A percentile compares a stretch with the other conserved stretches of the same genome.
phyloP scores from a whole-genome alignment of 2,888 invertebrate genomes.

The Anthrax anthrax region DNA sequence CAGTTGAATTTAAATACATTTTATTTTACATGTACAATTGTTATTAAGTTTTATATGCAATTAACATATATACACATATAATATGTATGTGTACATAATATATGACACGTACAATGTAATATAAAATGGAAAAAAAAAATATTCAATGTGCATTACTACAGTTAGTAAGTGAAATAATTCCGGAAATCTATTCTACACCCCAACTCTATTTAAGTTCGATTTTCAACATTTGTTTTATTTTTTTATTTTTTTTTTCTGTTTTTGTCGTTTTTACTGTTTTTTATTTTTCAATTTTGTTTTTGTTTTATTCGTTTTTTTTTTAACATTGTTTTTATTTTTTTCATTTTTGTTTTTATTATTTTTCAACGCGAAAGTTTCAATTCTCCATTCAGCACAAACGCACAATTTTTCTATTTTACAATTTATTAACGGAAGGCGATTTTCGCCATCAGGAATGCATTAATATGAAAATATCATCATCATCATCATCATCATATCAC shows the following conservation, averaged over 20 bases:
- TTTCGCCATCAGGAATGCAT: slow-evolving; percentile 5
- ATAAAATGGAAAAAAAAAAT: too few species aligned
- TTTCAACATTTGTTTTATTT: not conserved
- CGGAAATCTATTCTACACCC: not conserved
- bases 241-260: not conserved
- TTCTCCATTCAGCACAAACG: slow-evolving; percentile 4
- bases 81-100: too few species aligned
- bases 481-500: too few species aligned
- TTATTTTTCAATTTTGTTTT: not conserved
- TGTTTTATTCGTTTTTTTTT: not conserved
- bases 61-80: too few species aligned
- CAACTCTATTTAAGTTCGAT: not conserved
- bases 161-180: not conserved
- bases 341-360: not conserved
- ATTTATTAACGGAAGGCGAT: slow-evolving; percentile 8
- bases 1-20: too few species aligned
- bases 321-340: not conserved
- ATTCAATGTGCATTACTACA: too few species aligned
- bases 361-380: not conserved
- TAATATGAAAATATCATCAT: too few species aligned
- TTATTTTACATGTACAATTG: too few species aligned
- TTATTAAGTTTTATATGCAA: too few species aligned
- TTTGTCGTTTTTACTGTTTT: too few species aligned
- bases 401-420: slow-evolving; percentile 7
- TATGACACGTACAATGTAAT: too few species aligned